Evolutionary conservation across 1,140 invertebrate genomes (phyloP).

Genomic region (Drosophila repleta): DNA sequence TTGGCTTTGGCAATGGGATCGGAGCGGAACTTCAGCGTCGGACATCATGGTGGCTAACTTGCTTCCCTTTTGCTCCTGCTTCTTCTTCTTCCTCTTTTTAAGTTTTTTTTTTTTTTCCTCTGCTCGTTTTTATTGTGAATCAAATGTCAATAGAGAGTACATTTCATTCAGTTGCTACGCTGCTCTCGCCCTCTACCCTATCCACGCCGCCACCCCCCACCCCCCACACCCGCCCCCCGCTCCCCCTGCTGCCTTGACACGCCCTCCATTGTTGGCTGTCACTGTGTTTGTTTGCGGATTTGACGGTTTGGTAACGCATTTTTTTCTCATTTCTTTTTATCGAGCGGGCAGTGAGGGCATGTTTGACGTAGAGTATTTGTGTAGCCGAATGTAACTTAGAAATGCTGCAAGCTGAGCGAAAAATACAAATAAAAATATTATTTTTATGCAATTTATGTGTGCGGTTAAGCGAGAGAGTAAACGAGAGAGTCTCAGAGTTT

Average conservation of each 20-base stretch:
- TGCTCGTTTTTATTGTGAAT: slow-evolving; percentile 46
- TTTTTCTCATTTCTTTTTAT: slow-evolving; percentile 35
- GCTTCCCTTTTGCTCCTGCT: slow-evolving; percentile 15
- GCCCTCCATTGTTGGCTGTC: slow-evolving; percentile 66
- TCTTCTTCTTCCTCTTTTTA: slow-evolving; percentile 9
- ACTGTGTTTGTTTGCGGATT: slow-evolving; percentile 80
- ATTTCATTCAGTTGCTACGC: slow-evolving; percentile 72
- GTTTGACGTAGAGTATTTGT: slow-evolving; percentile 26
- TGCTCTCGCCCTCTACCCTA: slow-evolving; percentile 11
- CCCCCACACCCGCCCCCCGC: too few relatives aligned
- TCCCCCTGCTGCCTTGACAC: slow-evolving; percentile 28
- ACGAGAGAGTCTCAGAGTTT: too few relatives aligned
- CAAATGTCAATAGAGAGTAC: slow-evolving; percentile 82
- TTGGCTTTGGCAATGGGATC: slow-evolving; percentile 65
- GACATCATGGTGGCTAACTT: slow-evolving; percentile 32
- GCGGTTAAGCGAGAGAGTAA: too few relatives aligned
- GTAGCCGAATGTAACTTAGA: slow-evolving; percentile 12
- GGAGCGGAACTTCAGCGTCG: slow-evolving; percentile 33
- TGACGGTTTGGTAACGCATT: slow-evolving; percentile 65
- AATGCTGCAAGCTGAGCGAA: background rate
- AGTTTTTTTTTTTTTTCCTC: slow-evolving; percentile 14
- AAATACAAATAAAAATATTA: background rate
- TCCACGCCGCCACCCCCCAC: too few relatives aligned
- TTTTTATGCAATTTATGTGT: too few relatives aligned
- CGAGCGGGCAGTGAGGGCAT: background rate